Evolutionary conservation across 2,113 vertebrate genomes (phyloP).

Genomic region (Acrocephalus kingi): DNA sequence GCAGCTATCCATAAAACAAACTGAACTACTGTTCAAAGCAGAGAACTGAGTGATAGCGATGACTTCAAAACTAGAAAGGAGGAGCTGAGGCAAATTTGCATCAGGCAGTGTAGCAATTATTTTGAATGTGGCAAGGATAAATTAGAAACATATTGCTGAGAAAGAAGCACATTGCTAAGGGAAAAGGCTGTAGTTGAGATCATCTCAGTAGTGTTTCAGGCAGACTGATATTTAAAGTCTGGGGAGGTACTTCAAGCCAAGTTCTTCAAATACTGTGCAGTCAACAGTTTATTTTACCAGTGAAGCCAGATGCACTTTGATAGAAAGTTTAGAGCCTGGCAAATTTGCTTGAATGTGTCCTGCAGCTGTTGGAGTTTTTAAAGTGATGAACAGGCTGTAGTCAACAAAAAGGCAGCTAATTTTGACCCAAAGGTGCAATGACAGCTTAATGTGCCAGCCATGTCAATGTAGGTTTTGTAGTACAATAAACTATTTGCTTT

Average conservation of each 20-base stretch:
- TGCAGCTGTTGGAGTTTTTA: constrained; percentile 1
- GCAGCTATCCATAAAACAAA: neutral
- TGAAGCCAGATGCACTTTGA: neutral
- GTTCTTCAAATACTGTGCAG: constrained; percentile 9
- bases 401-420: neutral
- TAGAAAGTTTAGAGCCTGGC: neutral
- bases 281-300: constrained; percentile 28
- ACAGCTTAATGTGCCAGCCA: neutral
- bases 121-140: neutral
- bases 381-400: neutral
- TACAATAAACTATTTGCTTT: neutral
- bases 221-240: constrained; percentile 25
- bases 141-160: neutral
- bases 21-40: neutral
- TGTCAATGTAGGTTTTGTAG: neutral
- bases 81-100: neutral
- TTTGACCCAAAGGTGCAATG: neutral
- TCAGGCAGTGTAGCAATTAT: neutral
- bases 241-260: constrained; percentile 15
- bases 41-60: neutral
- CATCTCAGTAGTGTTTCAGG: neutral
- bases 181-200: neutral
- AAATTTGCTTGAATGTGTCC: neutral
- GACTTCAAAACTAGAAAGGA: neutral
- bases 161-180: neutral